These are phyloP conservation scores for Lepisosteus oculatus DNA, from an alignment of 2,113 vertebrate genomes.

Conservation along the genomic window DNA sequence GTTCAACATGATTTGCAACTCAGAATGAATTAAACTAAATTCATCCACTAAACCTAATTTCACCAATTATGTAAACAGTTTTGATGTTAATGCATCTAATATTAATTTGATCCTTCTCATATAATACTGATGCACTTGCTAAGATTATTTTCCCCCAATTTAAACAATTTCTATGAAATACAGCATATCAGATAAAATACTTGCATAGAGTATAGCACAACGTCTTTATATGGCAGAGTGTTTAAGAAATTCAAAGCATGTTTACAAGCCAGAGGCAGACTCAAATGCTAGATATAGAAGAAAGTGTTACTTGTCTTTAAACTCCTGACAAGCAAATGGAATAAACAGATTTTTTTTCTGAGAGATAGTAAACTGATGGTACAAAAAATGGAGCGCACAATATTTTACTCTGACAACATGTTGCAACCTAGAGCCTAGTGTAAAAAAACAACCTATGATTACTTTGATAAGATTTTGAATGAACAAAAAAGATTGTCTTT, in stretches of 20 bases:
- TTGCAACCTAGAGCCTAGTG: not conserved
- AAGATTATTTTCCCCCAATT: no score
- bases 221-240: no score
- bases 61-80: no score
- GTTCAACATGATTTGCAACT: no score
- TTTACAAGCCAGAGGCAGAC: slow-evolving; percentile 35
- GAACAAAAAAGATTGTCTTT: not conserved
- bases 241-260: slow-evolving; percentile 32
- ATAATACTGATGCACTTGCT: no score
- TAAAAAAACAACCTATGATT: not conserved
- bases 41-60: no score
- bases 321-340: slow-evolving; percentile 36
- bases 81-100: no score
- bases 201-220: no score
- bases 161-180: no score
- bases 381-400: slow-evolving; percentile 33
- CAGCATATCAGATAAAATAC: no score
- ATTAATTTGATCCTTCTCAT: no score
- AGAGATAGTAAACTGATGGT: slow-evolving; percentile 21
- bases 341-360: slow-evolving; percentile 27
- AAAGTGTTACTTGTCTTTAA: slow-evolving; percentile 31
- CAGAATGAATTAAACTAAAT: no score
- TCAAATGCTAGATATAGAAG: slow-evolving; percentile 27
- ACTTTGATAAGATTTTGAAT: not conserved
- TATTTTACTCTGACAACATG: slow-evolving; percentile 13